These are phyloP conservation scores for Labeo calbasu DNA, from an alignment of 2,797 vertebrate species.

Conservation along the genomic window DNA sequence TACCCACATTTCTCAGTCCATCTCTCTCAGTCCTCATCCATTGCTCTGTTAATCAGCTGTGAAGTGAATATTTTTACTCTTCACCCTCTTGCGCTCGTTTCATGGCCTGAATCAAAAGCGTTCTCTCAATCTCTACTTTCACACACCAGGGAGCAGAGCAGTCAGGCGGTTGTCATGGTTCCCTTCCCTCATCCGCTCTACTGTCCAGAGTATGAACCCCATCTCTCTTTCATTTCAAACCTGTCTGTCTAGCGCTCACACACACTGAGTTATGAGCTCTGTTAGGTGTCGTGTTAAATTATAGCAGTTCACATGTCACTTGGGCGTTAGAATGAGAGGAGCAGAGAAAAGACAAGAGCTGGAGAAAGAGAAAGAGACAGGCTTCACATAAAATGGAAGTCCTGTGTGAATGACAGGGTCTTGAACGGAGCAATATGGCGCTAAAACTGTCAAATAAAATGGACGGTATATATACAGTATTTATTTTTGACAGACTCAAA, in stretches of 20 bases:
- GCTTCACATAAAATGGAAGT: conserved; percentile 66
- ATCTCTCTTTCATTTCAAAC: conserved; percentile 33
- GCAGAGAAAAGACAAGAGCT: conserved; percentile 26
- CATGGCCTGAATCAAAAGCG: conserved; percentile 42
- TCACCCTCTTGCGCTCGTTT: conserved; percentile 46
- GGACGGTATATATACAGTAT: not conserved
- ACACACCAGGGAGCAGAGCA: conserved; percentile 41
- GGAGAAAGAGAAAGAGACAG: conserved; percentile 16
- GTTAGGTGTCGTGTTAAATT: conserved; percentile 19
- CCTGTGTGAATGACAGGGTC: conserved; percentile 62
- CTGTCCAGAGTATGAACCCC: conserved; percentile 24
- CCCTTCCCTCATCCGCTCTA: conserved; percentile 40
- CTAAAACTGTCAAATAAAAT: not conserved
- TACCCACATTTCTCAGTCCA: conserved; percentile 29
- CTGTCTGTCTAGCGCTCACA: conserved; percentile 29
- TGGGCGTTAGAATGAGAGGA: conserved; percentile 13
- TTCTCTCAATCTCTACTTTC: conserved; percentile 48
- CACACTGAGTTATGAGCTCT: conserved; percentile 23
- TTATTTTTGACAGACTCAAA: not conserved
- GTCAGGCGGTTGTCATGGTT: conserved; percentile 56
- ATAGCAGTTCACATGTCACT: conserved; percentile 8
- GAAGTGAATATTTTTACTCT: conserved; percentile 60
- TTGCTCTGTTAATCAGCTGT: conserved; percentile 49
- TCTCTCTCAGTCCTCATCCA: conserved; percentile 17
- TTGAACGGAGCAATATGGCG: conserved; percentile 62